phyloP scores from a whole-genome alignment of 2,113 vertebrate genomes.

The Ammodramus savannarum region DNA sequence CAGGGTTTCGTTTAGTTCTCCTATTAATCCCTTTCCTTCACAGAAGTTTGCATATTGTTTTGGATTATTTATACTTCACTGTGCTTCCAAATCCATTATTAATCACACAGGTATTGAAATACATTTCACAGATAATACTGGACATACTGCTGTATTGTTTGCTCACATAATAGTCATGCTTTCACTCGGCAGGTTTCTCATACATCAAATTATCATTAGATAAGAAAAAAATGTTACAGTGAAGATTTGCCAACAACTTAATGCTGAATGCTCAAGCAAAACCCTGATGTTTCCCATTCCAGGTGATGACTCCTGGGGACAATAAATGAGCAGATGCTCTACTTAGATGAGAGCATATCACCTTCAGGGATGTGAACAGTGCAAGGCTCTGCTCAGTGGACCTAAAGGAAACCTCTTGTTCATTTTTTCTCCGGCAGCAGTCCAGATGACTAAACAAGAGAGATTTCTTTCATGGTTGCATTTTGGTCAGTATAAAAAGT shows the following conservation, averaged over 20 bases:
- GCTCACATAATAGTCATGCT: constrained; percentile 34
- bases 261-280: constrained; percentile 34
- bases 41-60: constrained; percentile 46
- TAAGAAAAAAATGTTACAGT: constrained; percentile 47
- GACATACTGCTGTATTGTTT: constrained; percentile 60
- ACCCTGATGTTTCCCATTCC: constrained; percentile 46
- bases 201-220: constrained; percentile 67
- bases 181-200: constrained; percentile 56
- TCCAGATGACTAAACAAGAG: constrained; percentile 40
- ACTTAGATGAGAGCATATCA: constrained; percentile 54
- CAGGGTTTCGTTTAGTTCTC: not conserved
- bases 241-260: constrained; percentile 58
- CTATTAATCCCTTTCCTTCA: constrained; percentile 33
- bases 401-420: constrained; percentile 47
- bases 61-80: constrained; percentile 56
- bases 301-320: constrained; percentile 61
- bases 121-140: constrained; percentile 59
- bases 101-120: constrained; percentile 67
- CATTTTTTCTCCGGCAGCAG: constrained; percentile 37
- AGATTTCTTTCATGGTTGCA: constrained; percentile 12
- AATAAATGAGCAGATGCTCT: constrained; percentile 65
- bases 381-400: constrained; percentile 41
- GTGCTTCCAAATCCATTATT: constrained; percentile 62
- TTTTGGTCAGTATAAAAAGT: not conserved
- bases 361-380: constrained; percentile 49